Conservation (phyloP, 1,140 invertebrate species). For the Brachionus rotundiformis region DNA sequence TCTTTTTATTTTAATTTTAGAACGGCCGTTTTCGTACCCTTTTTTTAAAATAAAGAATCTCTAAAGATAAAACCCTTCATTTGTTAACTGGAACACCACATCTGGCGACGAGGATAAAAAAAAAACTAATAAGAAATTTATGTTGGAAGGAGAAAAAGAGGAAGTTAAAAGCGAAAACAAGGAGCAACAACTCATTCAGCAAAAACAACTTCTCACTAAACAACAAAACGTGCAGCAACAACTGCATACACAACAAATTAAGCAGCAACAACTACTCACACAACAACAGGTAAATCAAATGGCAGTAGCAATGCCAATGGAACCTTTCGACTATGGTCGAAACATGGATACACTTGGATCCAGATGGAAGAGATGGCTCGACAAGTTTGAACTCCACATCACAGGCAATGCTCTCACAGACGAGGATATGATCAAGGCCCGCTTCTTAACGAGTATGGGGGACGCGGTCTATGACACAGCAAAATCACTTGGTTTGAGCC, state of each 20-base stretch:
- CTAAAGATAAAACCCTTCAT: too few relatives aligned
- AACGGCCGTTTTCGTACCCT: too few relatives aligned
- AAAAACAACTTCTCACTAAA: not conserved
- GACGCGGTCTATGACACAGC: slow-evolving; percentile 1
- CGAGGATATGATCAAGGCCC: not conserved
- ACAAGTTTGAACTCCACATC: slow-evolving; percentile 1
- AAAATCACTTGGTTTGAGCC: not conserved
- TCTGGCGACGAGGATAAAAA: too few relatives aligned
- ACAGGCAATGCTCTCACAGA: not conserved
- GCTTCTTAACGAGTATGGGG: not conserved
- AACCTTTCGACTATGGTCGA: not conserved
- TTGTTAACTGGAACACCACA: too few relatives aligned
- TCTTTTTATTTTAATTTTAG: too few relatives aligned
- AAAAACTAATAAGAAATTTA: too few relatives aligned
- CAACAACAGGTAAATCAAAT: too few relatives aligned
- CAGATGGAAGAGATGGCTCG: not conserved
- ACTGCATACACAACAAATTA: not conserved
- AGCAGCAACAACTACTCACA: not conserved
- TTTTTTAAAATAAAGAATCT: too few relatives aligned
- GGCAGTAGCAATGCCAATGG: too few relatives aligned
- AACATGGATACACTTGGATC: not conserved
- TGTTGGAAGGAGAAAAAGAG: too few relatives aligned
- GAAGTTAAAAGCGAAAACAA: too few relatives aligned
- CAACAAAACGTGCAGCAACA: slow-evolving; percentile 6
- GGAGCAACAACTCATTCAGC: too few relatives aligned